Evolutionary conservation across 2,888 invertebrate genomes (phyloP).

Genomic region (Catocala fraxini): DNA sequence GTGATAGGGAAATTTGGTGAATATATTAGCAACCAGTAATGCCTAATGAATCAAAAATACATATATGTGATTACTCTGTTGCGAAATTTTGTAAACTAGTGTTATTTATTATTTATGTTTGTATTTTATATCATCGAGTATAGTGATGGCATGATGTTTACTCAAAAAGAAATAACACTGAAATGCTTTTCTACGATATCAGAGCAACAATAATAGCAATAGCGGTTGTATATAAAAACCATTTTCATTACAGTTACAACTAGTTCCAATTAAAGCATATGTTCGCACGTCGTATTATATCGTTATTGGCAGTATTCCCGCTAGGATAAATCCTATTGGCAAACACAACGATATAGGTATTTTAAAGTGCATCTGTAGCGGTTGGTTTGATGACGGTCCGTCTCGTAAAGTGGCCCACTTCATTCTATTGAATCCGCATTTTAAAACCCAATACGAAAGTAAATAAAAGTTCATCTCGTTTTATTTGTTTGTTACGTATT

Average conservation of each 20-base stretch:
- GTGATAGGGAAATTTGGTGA: too few relatives aligned
- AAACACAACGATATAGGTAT: slow-evolving; percentile 12
- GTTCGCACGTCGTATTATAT: not conserved
- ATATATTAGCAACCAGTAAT: too few relatives aligned
- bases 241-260: not conserved
- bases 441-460: slow-evolving; percentile 30
- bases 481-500: slow-evolving; percentile 3
- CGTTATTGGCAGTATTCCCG: slow-evolving; percentile 21
- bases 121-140: too few relatives aligned
- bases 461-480: slow-evolving; percentile 32
- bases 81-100: too few relatives aligned
- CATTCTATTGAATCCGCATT: slow-evolving; percentile 41
- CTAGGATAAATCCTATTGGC: slow-evolving; percentile 12
- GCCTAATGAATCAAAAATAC: too few relatives aligned
- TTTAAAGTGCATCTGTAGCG: slow-evolving; percentile 15
- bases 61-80: too few relatives aligned
- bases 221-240: too few relatives aligned
- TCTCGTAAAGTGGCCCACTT: slow-evolving; percentile 41
- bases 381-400: slow-evolving; percentile 20
- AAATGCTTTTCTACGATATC: too few relatives aligned
- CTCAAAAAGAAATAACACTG: too few relatives aligned
- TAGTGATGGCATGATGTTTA: too few relatives aligned
- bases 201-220: too few relatives aligned
- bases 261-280: not conserved
- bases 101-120: too few relatives aligned